A percentile compares a stretch with the other conserved stretches of the same genome.
phyloP scores from a whole-genome alignment of 2,888 invertebrate genomes.

The Drosophila bunnanda region DNA sequence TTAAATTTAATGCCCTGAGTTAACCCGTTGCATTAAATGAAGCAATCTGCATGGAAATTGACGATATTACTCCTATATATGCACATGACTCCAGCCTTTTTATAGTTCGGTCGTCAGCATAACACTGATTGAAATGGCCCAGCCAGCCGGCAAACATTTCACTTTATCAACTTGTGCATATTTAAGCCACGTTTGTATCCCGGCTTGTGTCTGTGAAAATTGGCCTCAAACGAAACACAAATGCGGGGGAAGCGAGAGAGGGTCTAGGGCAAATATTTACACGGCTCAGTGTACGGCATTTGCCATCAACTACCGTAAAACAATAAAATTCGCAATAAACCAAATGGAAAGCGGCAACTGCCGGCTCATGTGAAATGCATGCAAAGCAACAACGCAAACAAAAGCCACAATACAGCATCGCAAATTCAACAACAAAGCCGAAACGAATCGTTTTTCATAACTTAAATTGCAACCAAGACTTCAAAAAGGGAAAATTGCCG shows the following conservation, averaged over 20 bases:
- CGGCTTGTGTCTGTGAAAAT: conserved; percentile 29
- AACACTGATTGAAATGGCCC: conserved; percentile 64
- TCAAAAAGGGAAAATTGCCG: conserved; percentile 10
- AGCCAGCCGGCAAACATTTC: conserved; percentile 58
- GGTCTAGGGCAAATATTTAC: conserved; percentile 62
- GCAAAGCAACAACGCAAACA: conserved; percentile 54
- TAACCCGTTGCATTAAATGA: neutral
- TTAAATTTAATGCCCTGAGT: neutral
- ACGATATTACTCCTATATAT: neutral
- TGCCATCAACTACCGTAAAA: conserved; percentile 70
- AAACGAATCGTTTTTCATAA: conserved; percentile 62
- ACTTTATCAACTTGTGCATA: conserved; percentile 58
- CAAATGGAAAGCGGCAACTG: conserved; percentile 71
- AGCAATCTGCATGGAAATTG: conserved; percentile 4
- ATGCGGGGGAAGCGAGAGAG: conserved; percentile 1
- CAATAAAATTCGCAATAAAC: conserved; percentile 77
- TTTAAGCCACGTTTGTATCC: conserved; percentile 48
- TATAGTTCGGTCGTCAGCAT: conserved; percentile 32
- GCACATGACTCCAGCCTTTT: conserved; percentile 3
- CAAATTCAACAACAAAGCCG: conserved; percentile 36
- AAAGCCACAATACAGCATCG: conserved; percentile 45
- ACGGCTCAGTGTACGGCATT: conserved; percentile 49
- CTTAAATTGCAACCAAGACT: conserved; percentile 61
- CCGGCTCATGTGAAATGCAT: conserved; percentile 65
- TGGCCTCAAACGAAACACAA: conserved; percentile 24